Evolutionary conservation across 2,888 invertebrate species (phyloP), one percentile per base, ranked within the genome.

Genomic region (Cryptus viduatorius): DNA sequence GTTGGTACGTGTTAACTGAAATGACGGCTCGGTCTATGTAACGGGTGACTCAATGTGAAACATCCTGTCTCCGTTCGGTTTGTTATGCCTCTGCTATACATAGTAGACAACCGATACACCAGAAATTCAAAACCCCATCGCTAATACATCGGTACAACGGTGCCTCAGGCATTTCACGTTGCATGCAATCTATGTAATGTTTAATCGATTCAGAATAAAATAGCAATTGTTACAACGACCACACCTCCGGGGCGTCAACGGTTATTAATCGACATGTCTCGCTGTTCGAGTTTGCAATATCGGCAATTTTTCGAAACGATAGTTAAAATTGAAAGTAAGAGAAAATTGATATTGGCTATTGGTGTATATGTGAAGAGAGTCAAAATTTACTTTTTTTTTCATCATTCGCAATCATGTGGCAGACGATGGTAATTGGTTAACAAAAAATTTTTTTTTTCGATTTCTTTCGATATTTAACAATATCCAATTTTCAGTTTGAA

Each of bases 1-100:
- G 73, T 80, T 80, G 59, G 68, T 75, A 73, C 80, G 80, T 75
- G 67, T 73, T 80, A 67, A 80, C 67, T 50, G 80, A 50, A 80
- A 80, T 68, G 65, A 80, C 68, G 67, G 59, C 10, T 61, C 46
- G 67, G 53, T 73, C 59, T 48, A 37, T 48, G 16, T 37, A 73
- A 59, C 56, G 67, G 72, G 68, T 68, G 80, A 37, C 59, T 73
- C 67, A 59, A 75, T 73, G 19, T 31, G 67, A 80, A 80, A 73
- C 46, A 68, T 80, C 67, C 73, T 73, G 67, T 50, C 65, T 64
- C 61, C 19, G 12, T 53, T 65, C 14, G n/a, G 42, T 42, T 37
- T 24, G 24, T 12, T 19, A 19, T 4, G 24, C 10, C 4, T 56
- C 19, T 10, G 56, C 19, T 53, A 16, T 24, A 8, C 24, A 12